Evolutionary conservation across 2,113 vertebrate species (phyloP), one percentile per base, ranked within the genome.

Genomic region (Rhodinocichla rosea): DNA sequence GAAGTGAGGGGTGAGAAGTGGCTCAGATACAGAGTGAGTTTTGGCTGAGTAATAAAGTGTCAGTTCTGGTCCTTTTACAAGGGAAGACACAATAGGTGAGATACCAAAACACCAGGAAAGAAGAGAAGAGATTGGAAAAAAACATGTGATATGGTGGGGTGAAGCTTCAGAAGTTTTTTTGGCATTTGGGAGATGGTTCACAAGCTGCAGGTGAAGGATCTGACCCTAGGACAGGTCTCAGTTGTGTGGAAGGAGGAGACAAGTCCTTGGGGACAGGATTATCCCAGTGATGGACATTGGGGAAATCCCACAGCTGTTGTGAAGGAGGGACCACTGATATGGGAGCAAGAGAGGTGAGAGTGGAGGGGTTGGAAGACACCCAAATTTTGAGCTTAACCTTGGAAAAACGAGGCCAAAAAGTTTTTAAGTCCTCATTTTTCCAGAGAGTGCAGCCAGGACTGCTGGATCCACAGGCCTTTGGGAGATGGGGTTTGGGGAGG

Each of bases 81-180:
- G 4, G n/a, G 12, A n/a, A 13, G 15, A 47, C 2, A 2, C 4
- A 13, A 24, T 7, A 19, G 19, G 8, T 27, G 17, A 63, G 21
- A 44, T 47, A 42, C 2, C 0, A 2, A 75, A 85, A 57, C 49
- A 70, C 39, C 0, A 27, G 30, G 15, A 15, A 35, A n/a, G n/a
- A 30, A 17, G 13, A 40, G 24, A 47, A 33, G 8, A 85, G 18
- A 19, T 1, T 7, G 53, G 4, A 37, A 26, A 12, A 27, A 10
- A 28, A 24, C 7, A 3, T 5, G 18, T 57, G n/a, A 10, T 74
- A 8, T 7, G 0, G 6, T 2, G 1, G 11, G 5, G 20, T 49
- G 47, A 50, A n/a, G 39, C 39, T 75, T 75, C 47, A 37, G 42
- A 60, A 24, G 19, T 15, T 52, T 26, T 5, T 32, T 63, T 49